Evolutionary conservation across 2,113 vertebrate genomes (phyloP), one percentile per base, ranked within the genome.

Genomic region (Dicrurus megarhynchus): DNA sequence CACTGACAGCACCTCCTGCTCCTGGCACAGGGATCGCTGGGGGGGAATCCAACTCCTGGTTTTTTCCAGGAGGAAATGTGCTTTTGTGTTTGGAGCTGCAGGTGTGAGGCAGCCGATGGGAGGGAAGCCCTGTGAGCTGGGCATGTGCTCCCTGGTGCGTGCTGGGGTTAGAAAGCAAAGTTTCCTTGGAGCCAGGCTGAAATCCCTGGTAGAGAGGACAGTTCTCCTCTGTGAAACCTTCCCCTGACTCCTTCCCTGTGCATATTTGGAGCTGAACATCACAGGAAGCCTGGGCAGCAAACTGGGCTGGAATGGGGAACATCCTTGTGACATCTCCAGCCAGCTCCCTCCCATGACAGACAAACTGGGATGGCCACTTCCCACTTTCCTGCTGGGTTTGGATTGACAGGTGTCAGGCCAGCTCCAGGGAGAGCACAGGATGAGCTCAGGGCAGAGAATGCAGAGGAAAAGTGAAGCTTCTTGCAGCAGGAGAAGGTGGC

Each of bases 11-110:
- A 22, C 52, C 60, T 63, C 46, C 78, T 81, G 74, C 79, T 55
- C 35, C 59, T 35, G 64, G 8, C n/a, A 41, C 26, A 2, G 33
- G 16, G 7, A 21, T 28, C 60, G 6, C 90, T 24, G 67, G 0
- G 6, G 42, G 30, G 27, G 7, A 26, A 56, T 32, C 59, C 47
- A 52, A 0, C 39, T n/a, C 42, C 65, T 64, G 73, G 1, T 0
- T 19, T 50, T 70, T 26, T 74, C 37, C 59, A 81, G 49, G 16
- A 63, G 52, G 42, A 87, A 95, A 59, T 19, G 32, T 80, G 57
- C 32, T 85, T 57, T 35, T 47, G 37, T 32, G 47, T 50, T 78
- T n/a, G 2, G 3, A 46, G 46, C 1, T 77, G 46, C 53, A 28
- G 23, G 22, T 52, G 65, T 33, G 80, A 82, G 41, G 30, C 30